A percentile compares a stretch with the other conserved stretches of the same genome.
Evolutionary conservation across 2,113 vertebrate genomes (phyloP).

Genomic region (Cyprinodon tularosa): DNA sequence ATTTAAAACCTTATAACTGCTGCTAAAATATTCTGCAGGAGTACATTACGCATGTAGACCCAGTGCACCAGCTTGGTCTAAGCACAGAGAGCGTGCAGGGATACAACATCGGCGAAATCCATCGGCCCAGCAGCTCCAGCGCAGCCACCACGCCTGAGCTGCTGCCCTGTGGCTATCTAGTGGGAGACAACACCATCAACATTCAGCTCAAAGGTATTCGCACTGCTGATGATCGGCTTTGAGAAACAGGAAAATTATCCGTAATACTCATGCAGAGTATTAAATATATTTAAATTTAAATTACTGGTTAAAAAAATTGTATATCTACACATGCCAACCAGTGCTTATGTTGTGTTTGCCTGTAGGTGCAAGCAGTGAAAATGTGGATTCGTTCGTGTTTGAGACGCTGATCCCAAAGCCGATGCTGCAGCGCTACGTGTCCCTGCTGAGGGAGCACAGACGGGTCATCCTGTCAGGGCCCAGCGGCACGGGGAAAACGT

Average conservation of each 20-base stretch:
- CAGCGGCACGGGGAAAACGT: constrained; percentile 94
- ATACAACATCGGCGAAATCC: constrained; percentile 93
- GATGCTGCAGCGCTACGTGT: constrained; percentile 93
- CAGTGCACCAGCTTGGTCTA: constrained; percentile 90
- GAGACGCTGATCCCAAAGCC: constrained; percentile 93
- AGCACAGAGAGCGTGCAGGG: constrained; percentile 93
- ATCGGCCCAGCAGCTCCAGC: constrained; percentile 78
- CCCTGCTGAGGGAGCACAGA: constrained; percentile 90
- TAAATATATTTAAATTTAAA: no score
- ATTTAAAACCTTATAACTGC: not conserved
- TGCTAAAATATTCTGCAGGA: constrained; percentile 78
- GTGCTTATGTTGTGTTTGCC: not conserved
- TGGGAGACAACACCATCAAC: constrained; percentile 94
- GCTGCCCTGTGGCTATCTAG: constrained; percentile 95
- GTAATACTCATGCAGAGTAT: no score
- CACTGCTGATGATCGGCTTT: not conserved
- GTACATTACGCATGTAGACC: constrained; percentile 95
- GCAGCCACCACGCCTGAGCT: constrained; percentile 87
- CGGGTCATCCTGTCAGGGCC: constrained; percentile 95
- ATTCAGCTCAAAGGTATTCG: constrained; percentile 90
- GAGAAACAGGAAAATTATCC: not conserved
- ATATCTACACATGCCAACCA: no score
- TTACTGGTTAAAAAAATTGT: not conserved
- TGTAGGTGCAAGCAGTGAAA: constrained; percentile 85
- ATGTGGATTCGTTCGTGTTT: constrained; percentile 91